phyloP scores from a whole-genome alignment of 2,888 invertebrate genomes.

The Halictus quadricinctus region DNA sequence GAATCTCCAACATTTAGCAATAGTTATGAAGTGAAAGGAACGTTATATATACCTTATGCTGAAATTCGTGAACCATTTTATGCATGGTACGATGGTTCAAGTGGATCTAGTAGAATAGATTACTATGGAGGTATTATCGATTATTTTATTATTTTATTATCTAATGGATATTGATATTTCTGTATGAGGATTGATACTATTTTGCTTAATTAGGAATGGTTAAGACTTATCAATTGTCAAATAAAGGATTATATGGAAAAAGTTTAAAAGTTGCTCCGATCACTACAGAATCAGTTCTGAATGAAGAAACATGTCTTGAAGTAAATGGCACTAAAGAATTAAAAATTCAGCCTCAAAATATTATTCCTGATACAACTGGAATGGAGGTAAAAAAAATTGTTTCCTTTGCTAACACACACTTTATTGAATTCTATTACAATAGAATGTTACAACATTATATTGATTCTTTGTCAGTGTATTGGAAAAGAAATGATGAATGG shows the following conservation, averaged over 20 bases:
- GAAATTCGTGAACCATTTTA: conserved; percentile 96
- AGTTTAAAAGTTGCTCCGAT: conserved; percentile 93
- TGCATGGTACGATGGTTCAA: conserved; percentile 91
- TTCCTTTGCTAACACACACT: not conserved
- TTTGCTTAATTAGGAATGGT: conserved; percentile 87
- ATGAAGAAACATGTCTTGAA: conserved; percentile 91
- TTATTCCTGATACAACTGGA: conserved; percentile 91
- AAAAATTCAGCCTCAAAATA: conserved; percentile 88
- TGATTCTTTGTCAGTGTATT: conserved; percentile 74
- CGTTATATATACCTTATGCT: conserved; percentile 94
- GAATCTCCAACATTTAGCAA: conserved; percentile 87
- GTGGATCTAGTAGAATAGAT: conserved; percentile 93
- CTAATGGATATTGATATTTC: not conserved
- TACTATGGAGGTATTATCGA: conserved; percentile 90
- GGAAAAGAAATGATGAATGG: conserved; percentile 89
- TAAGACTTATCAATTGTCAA: conserved; percentile 92
- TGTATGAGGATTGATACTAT: not conserved
- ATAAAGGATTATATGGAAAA: conserved; percentile 86
- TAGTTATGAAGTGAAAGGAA: conserved; percentile 90
- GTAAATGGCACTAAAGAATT: conserved; percentile 89
- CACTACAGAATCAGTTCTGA: conserved; percentile 89
- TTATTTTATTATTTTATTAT: not conserved
- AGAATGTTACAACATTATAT: conserved; percentile 16
- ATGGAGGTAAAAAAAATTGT: conserved; percentile 85
- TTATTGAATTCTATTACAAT: conserved; percentile 22